Evolutionary conservation across 2,888 invertebrate species (phyloP).

Genomic region (Taphrorychus bicolor): DNA sequence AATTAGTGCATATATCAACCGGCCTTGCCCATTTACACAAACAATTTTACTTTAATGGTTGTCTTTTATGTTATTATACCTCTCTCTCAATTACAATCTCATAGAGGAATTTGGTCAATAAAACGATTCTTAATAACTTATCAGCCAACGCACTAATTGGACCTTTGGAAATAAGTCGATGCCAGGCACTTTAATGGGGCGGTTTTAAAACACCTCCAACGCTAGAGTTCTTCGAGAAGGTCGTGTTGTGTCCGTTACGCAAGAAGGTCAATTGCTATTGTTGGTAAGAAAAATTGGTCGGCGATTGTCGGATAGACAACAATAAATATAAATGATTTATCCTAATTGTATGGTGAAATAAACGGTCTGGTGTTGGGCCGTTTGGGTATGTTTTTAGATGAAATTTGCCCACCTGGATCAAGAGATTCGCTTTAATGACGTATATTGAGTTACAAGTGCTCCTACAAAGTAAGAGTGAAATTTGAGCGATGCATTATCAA

Average conservation of each 20-base stretch:
- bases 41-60: neutral
- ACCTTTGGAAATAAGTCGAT: neutral
- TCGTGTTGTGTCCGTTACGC: neutral
- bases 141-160: neutral
- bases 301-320: neutral
- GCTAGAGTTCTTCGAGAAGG: neutral
- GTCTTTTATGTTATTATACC: neutral
- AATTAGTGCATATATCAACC: neutral
- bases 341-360: neutral
- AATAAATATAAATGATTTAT: neutral
- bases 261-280: constrained; percentile 3
- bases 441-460: too few relatives aligned
- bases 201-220: neutral
- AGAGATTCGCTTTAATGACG: too few relatives aligned
- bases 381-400: neutral
- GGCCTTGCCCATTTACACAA: neutral
- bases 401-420: neutral
- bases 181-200: neutral
- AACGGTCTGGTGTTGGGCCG: neutral
- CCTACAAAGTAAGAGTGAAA: too few relatives aligned
- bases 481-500: too few relatives aligned
- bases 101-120: neutral
- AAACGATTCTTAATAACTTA: neutral
- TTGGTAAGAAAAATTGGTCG: neutral
- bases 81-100: neutral